These are phyloP conservation scores for Aphaenogaster rudis DNA, from an alignment of 1,140 invertebrate species.

Conservation along the genomic window DNA sequence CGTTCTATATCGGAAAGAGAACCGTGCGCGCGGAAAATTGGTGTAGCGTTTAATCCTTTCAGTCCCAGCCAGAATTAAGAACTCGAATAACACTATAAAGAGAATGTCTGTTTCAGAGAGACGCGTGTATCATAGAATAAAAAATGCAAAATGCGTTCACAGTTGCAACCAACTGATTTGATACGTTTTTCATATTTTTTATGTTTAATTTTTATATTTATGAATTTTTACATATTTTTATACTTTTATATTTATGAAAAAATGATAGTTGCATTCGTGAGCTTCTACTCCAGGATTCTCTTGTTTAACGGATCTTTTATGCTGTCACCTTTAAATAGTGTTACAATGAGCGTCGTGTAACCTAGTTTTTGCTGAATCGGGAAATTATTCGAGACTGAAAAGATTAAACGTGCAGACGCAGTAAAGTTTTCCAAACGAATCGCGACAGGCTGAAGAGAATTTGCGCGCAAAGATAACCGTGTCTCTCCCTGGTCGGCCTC, in stretches of 20 bases:
- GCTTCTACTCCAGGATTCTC: not conserved
- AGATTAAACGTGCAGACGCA: constrained; percentile 38
- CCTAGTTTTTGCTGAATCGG: not conserved
- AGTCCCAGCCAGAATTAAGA: not conserved
- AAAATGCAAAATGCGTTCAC: not conserved
- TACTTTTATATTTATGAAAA: not conserved
- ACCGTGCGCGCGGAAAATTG: constrained; percentile 38
- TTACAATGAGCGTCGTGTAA: not conserved
- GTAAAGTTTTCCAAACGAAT: constrained; percentile 27
- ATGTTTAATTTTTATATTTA: not conserved
- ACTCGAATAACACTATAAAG: not conserved
- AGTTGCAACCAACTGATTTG: not conserved
- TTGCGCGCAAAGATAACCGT: constrained; percentile 35
- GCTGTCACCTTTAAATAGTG: not conserved
- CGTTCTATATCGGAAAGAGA: constrained; percentile 71
- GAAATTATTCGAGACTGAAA: constrained; percentile 27
- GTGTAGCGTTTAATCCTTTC: constrained; percentile 32
- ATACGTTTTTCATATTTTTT: not conserved
- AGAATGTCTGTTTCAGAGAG: not conserved
- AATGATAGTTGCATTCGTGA: not conserved
- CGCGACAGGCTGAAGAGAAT: constrained; percentile 42
- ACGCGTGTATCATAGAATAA: not conserved
- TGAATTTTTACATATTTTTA: too few species aligned
- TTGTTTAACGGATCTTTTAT: not conserved
- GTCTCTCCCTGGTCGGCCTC: constrained; percentile 47